A percentile compares a stretch with the other conserved stretches of the same genome.
Conservation (phyloP, 2,113 vertebrate genomes). For the Tragulus kanchil region DNA sequence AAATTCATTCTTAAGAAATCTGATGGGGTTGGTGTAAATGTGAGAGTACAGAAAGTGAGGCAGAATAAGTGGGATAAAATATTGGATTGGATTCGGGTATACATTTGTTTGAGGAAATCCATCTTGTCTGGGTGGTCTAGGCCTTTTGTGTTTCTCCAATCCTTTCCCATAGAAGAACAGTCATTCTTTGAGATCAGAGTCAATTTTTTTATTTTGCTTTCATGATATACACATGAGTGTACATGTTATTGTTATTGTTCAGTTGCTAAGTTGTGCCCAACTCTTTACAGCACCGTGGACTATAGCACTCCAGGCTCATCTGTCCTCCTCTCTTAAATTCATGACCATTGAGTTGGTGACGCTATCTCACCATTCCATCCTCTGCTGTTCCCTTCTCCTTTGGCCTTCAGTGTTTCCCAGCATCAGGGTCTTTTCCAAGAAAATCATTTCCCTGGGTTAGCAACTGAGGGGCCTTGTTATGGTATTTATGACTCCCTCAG, state of each 20-base stretch:
- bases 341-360: background rate
- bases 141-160: background rate
- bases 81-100: background rate
- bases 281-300: background rate
- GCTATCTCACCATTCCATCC: background rate
- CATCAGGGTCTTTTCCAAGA: background rate
- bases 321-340: background rate
- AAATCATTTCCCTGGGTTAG: background rate
- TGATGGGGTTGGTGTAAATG: background rate
- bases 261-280: fast-evolving
- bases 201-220: slow-evolving; percentile 1
- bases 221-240: background rate
- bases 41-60: background rate
- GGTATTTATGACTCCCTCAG: background rate
- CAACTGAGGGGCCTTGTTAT: background rate
- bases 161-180: background rate
- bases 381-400: background rate
- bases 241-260: background rate
- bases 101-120: background rate
- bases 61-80: background rate
- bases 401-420: background rate
- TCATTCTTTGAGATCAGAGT: background rate
- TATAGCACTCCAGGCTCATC: background rate
- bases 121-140: background rate
- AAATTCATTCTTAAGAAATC: background rate